These are phyloP conservation scores for Eupithecia abbreviata DNA, from an alignment of 2,888 invertebrate species.

Conservation along the genomic window DNA sequence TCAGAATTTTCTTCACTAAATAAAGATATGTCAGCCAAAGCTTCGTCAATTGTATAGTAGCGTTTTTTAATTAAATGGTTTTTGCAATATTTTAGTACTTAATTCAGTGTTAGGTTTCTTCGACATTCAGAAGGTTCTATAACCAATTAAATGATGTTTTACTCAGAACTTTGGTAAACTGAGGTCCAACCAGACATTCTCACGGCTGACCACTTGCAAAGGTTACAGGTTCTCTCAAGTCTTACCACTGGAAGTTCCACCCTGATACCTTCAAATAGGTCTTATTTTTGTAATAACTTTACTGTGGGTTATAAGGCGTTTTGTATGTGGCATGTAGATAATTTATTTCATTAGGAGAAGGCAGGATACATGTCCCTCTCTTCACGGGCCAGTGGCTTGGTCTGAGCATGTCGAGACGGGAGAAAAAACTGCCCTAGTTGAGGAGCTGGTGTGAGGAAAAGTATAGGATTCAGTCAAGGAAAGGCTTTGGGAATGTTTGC, in stretches of 20 bases:
- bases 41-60: too few relatives aligned
- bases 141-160: background rate
- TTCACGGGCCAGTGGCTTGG: conserved; percentile 76
- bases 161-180: background rate
- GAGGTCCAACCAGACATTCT: conserved; percentile 35
- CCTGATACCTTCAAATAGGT: conserved; percentile 15
- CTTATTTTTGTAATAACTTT: conserved; percentile 37
- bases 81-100: too few relatives aligned
- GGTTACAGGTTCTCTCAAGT: conserved; percentile 70
- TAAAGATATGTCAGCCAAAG: too few relatives aligned
- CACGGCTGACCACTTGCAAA: conserved; percentile 52
- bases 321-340: conserved; percentile 50
- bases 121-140: background rate
- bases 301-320: conserved; percentile 49
- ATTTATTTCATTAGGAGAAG: conserved; percentile 83
- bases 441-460: conserved; percentile 41
- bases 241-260: conserved; percentile 40
- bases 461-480: conserved; percentile 4
- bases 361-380: conserved; percentile 83
- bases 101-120: background rate
- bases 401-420: conserved; percentile 73
- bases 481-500: background rate
- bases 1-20: too few relatives aligned
- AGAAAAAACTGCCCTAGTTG: conserved; percentile 66
- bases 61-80: too few relatives aligned